A percentile compares a stretch with the other conserved stretches of the same genome.
Conservation (phyloP, 2,113 vertebrate species). For the Smithornis capensis region DNA sequence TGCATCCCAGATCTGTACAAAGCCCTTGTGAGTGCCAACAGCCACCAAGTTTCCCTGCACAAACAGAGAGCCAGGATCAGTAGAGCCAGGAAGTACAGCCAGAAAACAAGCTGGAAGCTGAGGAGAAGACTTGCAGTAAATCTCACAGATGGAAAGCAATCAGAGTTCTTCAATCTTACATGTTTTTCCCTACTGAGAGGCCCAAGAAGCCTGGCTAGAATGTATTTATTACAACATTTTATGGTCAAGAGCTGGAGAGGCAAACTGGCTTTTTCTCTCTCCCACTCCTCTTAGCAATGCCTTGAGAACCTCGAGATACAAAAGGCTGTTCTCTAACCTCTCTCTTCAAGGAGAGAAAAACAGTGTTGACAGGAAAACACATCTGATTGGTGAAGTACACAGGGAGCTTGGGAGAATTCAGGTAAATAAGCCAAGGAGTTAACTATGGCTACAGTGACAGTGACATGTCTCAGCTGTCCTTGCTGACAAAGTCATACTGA, state of each 20-base stretch:
- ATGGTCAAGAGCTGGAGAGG: background rate
- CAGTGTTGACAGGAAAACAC: background rate
- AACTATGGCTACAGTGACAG: background rate
- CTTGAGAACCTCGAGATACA: background rate
- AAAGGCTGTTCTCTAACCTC: background rate
- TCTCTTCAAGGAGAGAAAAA: background rate
- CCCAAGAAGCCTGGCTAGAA: background rate
- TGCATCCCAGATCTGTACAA: conserved; percentile 98
- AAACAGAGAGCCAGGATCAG: background rate
- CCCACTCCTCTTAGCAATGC: background rate
- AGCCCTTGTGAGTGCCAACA: conserved; percentile 96
- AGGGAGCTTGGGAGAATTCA: background rate
- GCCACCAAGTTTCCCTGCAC: conserved; percentile 93
- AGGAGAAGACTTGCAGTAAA: background rate
- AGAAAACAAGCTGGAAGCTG: background rate
- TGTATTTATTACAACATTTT: background rate
- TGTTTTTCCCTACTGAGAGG: background rate
- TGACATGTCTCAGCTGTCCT: background rate
- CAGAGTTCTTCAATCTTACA: background rate
- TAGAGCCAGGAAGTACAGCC: background rate
- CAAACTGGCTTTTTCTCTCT: background rate
- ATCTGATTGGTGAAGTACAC: background rate
- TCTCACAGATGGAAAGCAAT: background rate
- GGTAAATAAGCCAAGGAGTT: background rate
- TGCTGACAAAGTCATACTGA: conserved; percentile 56